A percentile compares a stretch with the other conserved stretches of the same genome.
Evolutionary conservation across 92 coral and sea anemone species (phyloP).

Genomic region (Nematostella vectensis): DNA sequence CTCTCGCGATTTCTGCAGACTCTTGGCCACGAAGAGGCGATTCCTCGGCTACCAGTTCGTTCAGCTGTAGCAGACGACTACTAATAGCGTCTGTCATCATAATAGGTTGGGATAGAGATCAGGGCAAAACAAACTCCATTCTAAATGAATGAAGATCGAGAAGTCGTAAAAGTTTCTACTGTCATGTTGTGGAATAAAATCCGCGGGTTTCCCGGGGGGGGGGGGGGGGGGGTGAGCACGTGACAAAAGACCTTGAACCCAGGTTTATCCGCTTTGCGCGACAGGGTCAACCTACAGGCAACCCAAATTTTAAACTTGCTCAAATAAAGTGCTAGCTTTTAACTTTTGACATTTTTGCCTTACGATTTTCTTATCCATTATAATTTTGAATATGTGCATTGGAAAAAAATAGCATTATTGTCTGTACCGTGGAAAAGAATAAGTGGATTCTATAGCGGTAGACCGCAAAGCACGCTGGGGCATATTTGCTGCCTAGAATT

Average conservation of each 20-base stretch:
- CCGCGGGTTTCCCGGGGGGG: slow-evolving; percentile 10
- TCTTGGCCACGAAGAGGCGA: slow-evolving; percentile 64
- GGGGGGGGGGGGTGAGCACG: slow-evolving; percentile 15
- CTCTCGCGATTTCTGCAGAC: slow-evolving; percentile 57
- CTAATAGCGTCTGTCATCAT: slow-evolving; percentile 67
- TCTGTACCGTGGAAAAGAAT: too few relatives aligned
- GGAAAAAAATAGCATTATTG: too few relatives aligned
- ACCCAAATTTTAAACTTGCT: too few relatives aligned
- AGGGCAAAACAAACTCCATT: neutral
- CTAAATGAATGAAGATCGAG: neutral
- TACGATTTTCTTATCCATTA: too few relatives aligned
- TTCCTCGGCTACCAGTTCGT: slow-evolving; percentile 36
- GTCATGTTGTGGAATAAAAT: neutral
- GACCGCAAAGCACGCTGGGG: too few relatives aligned
- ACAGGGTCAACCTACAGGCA: too few relatives aligned
- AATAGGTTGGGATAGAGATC: neutral
- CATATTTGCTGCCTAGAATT: too few relatives aligned
- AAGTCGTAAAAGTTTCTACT: neutral
- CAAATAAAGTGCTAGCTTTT: too few relatives aligned
- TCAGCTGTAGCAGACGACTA: slow-evolving; percentile 51
- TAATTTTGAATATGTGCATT: too few relatives aligned
- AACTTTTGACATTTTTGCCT: too few relatives aligned
- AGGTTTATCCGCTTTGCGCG: too few relatives aligned
- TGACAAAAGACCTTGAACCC: neutral
- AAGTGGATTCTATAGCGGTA: too few relatives aligned